phyloP scores from a whole-genome alignment of 2,888 invertebrate genomes.

The Synergus gifuensis region DNA sequence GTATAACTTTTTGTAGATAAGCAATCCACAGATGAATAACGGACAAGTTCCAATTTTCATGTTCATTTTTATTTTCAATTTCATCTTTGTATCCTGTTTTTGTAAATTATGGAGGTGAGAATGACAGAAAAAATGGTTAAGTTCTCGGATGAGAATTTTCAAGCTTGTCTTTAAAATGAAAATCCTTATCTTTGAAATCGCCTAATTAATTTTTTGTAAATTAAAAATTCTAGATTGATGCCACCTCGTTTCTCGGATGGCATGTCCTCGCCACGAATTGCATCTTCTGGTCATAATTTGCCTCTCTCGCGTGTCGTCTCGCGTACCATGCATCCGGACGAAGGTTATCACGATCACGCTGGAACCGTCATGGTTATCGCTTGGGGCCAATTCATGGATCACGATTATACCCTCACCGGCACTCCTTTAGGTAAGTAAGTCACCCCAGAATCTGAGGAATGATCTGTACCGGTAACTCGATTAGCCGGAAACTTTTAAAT shows the following conservation, averaged over 20 bases:
- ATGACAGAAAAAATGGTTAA: too few relatives aligned
- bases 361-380: conserved; percentile 96
- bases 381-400: conserved; percentile 97
- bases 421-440: conserved; percentile 87
- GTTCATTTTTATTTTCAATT: background rate
- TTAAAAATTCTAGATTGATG: conserved; percentile 80
- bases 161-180: too few relatives aligned
- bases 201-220: conserved; percentile 4
- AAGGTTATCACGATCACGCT: conserved; percentile 95
- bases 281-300: conserved; percentile 86
- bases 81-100: background rate
- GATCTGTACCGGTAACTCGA: conserved; percentile 1
- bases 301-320: conserved; percentile 92
- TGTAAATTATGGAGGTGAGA: background rate
- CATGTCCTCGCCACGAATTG: conserved; percentile 89
- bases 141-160: too few relatives aligned
- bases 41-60: background rate
- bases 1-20: background rate
- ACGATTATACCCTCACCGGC: conserved; percentile 93
- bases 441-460: background rate
- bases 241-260: conserved; percentile 92
- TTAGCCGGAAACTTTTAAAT: conserved; percentile 13
- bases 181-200: background rate
- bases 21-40: background rate
- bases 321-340: conserved; percentile 94